Conservation (phyloP, 2,113 vertebrate species). For the Mastomys coucha region DNA sequence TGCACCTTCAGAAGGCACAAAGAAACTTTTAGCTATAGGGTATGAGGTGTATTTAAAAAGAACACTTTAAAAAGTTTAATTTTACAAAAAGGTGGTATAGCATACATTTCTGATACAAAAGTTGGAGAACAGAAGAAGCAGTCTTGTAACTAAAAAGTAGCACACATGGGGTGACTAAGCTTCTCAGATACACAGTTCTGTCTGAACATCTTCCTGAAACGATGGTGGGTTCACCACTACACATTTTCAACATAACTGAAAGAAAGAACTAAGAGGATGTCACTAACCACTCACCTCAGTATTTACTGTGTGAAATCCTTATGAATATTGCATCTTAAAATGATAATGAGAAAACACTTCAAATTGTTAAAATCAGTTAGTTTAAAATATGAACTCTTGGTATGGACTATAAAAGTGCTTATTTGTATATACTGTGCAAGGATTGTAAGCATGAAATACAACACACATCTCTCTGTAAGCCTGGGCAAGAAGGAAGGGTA, state of each 20-base stretch:
- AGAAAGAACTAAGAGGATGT: background rate
- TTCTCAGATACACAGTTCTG: background rate
- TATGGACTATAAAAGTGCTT: background rate
- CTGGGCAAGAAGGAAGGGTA: background rate
- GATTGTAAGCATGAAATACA: background rate
- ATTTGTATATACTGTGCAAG: background rate
- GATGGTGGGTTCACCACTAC: background rate
- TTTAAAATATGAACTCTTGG: background rate
- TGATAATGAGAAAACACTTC: background rate
- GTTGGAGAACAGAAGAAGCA: background rate
- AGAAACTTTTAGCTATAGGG: conserved; percentile 24
- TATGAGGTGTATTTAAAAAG: background rate
- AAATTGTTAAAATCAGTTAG: background rate
- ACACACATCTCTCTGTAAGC: background rate
- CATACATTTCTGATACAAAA: conserved; percentile 24
- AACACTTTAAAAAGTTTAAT: background rate
- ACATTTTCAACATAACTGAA: background rate
- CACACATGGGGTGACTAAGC: background rate
- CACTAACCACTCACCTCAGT: background rate
- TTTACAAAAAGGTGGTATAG: conserved; percentile 16
- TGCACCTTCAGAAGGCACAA: conserved; percentile 37
- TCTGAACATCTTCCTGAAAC: conserved; percentile 63
- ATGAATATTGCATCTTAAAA: conserved; percentile 43
- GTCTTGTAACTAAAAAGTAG: background rate
- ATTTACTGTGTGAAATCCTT: background rate